Base-by-base conservation (phyloP, 2,888 invertebrate genomes). In the Aspidiotus rigidus region DNA sequence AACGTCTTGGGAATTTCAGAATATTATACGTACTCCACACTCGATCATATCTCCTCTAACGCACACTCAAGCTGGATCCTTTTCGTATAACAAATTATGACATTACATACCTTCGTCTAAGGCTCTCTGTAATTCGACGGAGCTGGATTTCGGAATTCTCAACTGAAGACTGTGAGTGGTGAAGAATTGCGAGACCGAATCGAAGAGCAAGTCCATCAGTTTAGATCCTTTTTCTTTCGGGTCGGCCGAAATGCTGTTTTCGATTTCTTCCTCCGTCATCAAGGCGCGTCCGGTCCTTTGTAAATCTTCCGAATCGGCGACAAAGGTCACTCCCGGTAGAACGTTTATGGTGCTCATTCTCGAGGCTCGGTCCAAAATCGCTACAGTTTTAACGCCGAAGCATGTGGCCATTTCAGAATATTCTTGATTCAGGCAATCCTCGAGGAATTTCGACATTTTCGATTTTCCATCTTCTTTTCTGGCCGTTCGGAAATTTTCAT, bases 101-200 rank as follows among this genome's bases (percentile, higher is more conserved):
- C 2, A 2, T 2, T n/a, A 49, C 10, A 49, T 78, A 88, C 89
- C 89, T 86, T 90, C 90, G 79, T 85, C 86, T 73, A 90, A 81
- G 49, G 89, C 85, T 72, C 88, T 83, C 0, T 87, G 85, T 28
- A 89, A 81, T 73, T 83, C 83, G 72, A 81, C 81, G 2, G 84
- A 79, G 69, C 86, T 82, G 70, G 86, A 85, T 40, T 85, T 83
- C 59, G 88, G 86, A 70, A 89, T 79, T 76, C 86, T 86, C 41
- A 91, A 81, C 75, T 88, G 86, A 64, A 91, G 75, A 73, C 82
- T 83, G 77, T 85, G 84, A 39, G 81, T 82, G 74, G 81, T 79
- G 71, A 86, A 76, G 77, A 87, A 84, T 40, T 83, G 80, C 61
- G 81, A 75, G 39, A 80, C 80, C 10, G 84, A 81, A 71, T 84